These are phyloP conservation scores for Plagiodera versicolora DNA, from an alignment of 2,888 invertebrate species.

Conservation along the genomic window DNA sequence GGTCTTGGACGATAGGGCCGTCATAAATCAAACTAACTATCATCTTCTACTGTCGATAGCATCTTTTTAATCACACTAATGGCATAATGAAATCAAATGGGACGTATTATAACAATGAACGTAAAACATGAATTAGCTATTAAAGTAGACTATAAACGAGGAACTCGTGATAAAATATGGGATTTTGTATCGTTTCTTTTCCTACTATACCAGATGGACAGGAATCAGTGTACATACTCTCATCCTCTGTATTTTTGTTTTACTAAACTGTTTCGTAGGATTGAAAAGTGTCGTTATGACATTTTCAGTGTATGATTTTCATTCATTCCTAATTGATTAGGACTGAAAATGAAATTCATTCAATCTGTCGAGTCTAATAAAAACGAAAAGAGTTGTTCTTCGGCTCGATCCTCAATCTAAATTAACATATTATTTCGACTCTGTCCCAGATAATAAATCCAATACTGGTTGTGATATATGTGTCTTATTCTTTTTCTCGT, in stretches of 20 bases:
- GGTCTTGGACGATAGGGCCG: not conserved
- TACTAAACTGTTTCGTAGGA: too few species aligned
- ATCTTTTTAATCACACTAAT: not conserved
- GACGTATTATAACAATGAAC: not conserved
- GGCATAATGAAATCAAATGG: constrained; percentile 1
- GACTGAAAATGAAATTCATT: not conserved
- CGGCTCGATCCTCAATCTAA: not conserved
- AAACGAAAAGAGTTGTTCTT: not conserved
- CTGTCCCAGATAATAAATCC: not conserved
- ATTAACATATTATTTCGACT: not conserved
- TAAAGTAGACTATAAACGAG: not conserved
- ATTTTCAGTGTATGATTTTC: too few species aligned
- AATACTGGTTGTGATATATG: constrained; percentile 10
- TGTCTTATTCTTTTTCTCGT: constrained; percentile 10
- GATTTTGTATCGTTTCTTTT: not conserved
- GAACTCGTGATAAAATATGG: not conserved
- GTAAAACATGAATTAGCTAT: not conserved
- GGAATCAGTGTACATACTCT: too few species aligned
- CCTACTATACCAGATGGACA: too few species aligned
- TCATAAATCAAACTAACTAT: not conserved
- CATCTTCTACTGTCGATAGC: not conserved
- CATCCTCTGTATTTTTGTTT: too few species aligned
- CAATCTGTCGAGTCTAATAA: not conserved
- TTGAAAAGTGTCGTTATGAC: too few species aligned
- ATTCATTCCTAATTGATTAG: too few species aligned